Conservation (phyloP, 1,140 invertebrate species). For the Elymnias hypermnestra region DNA sequence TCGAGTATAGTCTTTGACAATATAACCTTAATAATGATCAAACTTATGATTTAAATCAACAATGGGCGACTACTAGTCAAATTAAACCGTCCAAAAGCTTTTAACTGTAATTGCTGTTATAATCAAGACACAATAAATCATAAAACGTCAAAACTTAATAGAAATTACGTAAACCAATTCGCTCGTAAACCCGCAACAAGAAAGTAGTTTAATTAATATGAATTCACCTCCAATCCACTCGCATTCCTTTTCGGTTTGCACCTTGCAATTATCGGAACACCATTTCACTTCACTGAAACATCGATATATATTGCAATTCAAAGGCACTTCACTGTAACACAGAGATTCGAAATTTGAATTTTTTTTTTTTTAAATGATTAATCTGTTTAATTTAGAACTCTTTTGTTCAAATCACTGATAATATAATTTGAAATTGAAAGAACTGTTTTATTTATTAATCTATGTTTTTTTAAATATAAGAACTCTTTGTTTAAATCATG, state of each 20-base stretch:
- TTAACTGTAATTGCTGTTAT: too few species aligned
- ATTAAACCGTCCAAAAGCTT: too few species aligned
- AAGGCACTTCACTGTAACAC: slow-evolving; percentile 14
- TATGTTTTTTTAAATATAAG: too few species aligned
- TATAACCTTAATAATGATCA: too few species aligned
- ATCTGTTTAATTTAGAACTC: neutral
- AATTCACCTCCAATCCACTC: slow-evolving; percentile 28
- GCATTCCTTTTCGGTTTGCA: slow-evolving; percentile 23
- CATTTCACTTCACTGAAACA: slow-evolving; percentile 1
- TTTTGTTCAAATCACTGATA: too few species aligned
- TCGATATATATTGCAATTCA: slow-evolving; percentile 1
- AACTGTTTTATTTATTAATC: too few species aligned
- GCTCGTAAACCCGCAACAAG: slow-evolving; percentile 16
- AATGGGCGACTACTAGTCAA: too few species aligned
- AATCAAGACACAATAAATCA: slow-evolving; percentile 8
- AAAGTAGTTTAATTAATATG: slow-evolving; percentile 29
- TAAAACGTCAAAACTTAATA: slow-evolving; percentile 3
- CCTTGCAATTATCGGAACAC: slow-evolving; percentile 14
- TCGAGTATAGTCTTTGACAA: too few species aligned
- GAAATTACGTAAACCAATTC: slow-evolving; percentile 17
- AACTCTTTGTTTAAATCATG: too few species aligned
- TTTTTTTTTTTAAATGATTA: neutral
- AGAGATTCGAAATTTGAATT: neutral
- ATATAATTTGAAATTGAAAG: too few species aligned
- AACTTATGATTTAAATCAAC: too few species aligned